phyloP scores from a whole-genome alignment of 2,888 invertebrate genomes.

The Nemotelus pantherinus region DNA sequence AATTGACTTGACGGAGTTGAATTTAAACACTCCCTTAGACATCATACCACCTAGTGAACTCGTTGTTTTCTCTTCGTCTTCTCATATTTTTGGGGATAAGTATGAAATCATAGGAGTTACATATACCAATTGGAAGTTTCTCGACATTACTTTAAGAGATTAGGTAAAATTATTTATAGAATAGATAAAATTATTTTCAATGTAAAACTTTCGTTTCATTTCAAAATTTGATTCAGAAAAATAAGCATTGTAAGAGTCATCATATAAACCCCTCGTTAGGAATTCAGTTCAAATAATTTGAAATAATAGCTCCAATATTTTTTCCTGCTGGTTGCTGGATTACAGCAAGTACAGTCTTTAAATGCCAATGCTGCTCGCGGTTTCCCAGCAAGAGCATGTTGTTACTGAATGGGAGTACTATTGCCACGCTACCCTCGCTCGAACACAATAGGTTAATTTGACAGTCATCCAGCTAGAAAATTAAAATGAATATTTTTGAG shows the following conservation, averaged over 20 bases:
- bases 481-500: constrained; percentile 52
- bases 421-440: constrained; percentile 44
- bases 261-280: too few relatives aligned
- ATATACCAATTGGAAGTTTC: not conserved
- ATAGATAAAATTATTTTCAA: not conserved
- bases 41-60: constrained; percentile 17
- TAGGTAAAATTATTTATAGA: not conserved
- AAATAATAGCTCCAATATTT: not conserved
- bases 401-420: constrained; percentile 10
- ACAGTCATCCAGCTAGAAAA: constrained; percentile 52
- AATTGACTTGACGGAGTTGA: constrained; percentile 43
- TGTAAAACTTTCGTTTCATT: not conserved
- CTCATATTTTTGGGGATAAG: not conserved
- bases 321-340: not conserved
- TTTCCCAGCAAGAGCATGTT: not conserved
- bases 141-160: not conserved
- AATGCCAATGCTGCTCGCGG: too few relatives aligned
- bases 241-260: too few relatives aligned
- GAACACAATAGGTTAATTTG: constrained; percentile 52
- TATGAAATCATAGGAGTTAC: constrained; percentile 6
- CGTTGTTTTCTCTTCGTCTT: not conserved
- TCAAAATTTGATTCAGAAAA: too few relatives aligned
- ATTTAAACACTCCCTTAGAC: constrained; percentile 26
- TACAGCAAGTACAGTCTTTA: too few relatives aligned
- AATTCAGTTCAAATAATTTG: too few relatives aligned